Evolutionary conservation across 1,140 invertebrate species (phyloP).

Genomic region (Drosophila nebulosa): DNA sequence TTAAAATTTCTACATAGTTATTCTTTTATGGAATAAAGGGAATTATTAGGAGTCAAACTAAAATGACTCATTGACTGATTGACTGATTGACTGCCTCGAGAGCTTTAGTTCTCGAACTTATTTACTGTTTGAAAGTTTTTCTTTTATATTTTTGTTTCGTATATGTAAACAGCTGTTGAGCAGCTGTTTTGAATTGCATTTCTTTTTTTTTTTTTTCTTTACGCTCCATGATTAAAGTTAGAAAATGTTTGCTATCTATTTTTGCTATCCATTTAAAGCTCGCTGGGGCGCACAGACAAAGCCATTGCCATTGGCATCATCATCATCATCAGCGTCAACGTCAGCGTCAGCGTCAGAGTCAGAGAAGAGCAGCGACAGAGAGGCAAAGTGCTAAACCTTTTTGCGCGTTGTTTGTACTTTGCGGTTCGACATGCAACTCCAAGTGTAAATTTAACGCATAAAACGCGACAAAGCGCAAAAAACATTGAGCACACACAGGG

Average conservation of each 20-base stretch:
- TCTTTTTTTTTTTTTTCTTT: not conserved
- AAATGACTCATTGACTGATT: not conserved
- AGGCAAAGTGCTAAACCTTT: constrained; percentile 1
- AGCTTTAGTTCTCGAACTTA: not conserved
- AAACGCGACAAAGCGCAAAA: constrained; percentile 33
- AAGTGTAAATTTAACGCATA: constrained; percentile 40
- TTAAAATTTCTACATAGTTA: too few relatives aligned
- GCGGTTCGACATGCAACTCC: constrained; percentile 3
- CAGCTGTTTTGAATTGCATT: not conserved
- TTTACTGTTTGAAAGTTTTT: not conserved
- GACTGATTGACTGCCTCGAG: not conserved
- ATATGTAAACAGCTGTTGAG: not conserved
- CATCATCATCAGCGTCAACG: not conserved
- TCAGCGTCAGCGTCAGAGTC: not conserved
- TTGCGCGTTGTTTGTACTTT: not conserved
- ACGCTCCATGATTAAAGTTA: not conserved
- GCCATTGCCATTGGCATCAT: not conserved
- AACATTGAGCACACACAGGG: constrained; percentile 30
- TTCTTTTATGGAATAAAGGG: too few relatives aligned
- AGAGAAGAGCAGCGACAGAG: not conserved
- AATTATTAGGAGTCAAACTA: not conserved
- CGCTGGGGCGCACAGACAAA: not conserved
- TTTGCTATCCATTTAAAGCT: not conserved
- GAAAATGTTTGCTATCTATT: not conserved
- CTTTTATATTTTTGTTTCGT: not conserved